Conservation (phyloP, 2,888 invertebrate genomes). For the Zele albiditarsus region DNA sequence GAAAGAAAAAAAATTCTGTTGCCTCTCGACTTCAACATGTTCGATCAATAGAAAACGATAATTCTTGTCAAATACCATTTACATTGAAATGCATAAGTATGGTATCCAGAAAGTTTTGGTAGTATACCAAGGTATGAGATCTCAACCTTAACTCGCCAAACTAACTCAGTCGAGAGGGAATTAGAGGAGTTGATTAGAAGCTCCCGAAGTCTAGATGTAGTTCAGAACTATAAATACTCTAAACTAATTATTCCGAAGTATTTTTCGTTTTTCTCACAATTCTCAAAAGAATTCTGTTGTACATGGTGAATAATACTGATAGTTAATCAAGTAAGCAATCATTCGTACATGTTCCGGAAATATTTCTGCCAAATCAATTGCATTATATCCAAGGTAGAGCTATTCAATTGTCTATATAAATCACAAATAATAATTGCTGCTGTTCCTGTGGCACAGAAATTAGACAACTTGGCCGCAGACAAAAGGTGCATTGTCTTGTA, state of each 20-base stretch:
- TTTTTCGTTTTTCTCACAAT: neutral
- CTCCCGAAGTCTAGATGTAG: neutral
- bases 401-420: neutral
- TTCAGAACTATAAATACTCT: neutral
- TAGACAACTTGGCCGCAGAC: constrained; percentile 25
- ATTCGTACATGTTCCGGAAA: neutral
- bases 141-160: neutral
- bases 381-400: neutral
- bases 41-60: neutral
- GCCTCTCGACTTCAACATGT: too few species aligned
- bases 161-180: neutral
- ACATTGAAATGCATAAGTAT: neutral
- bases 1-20: too few species aligned
- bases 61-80: neutral
- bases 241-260: neutral
- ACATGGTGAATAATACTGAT: neutral
- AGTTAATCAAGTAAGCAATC: neutral
- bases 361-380: neutral
- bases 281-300: neutral
- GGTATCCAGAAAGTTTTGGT: neutral
- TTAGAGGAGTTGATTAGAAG: neutral
- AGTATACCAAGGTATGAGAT: neutral
- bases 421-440: neutral
- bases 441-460: neutral
- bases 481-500: constrained; percentile 28